These are phyloP conservation scores for Trissonchulus sp. DNA, from an alignment of 2,888 invertebrate genomes.

Conservation along the genomic window DNA sequence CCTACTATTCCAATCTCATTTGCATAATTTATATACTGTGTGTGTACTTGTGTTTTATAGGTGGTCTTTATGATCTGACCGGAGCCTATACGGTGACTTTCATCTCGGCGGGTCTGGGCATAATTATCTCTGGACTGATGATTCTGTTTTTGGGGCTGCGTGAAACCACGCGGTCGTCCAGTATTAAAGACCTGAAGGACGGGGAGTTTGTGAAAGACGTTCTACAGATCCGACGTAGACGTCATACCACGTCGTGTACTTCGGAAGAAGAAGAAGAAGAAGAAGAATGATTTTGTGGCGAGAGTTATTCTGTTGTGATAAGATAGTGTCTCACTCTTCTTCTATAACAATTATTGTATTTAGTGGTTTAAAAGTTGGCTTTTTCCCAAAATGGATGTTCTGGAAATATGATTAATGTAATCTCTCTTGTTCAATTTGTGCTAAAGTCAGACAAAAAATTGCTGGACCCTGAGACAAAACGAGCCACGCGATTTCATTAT, in stretches of 20 bases:
- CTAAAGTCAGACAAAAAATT: no score
- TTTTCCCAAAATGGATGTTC: no score
- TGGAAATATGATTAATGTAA: no score
- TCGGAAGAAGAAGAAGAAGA: background rate
- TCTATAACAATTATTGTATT: no score
- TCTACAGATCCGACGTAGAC: background rate
- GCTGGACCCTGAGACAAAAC: no score
- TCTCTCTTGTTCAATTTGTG: no score
- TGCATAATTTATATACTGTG: no score
- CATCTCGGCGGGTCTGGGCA: conserved; percentile 34
- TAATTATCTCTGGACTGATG: conserved; percentile 33
- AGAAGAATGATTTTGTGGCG: background rate
- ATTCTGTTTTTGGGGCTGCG: conserved; percentile 11
- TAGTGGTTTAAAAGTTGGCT: no score
- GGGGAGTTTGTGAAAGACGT: background rate
- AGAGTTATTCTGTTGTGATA: no score
- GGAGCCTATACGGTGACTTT: conserved; percentile 35
- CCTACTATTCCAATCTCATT: no score
- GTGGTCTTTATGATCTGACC: conserved; percentile 37
- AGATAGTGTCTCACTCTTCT: no score
- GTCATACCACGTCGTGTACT: background rate
- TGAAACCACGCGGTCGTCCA: background rate
- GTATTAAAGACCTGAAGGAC: background rate
- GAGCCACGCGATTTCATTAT: no score
- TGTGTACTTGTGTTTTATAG: conserved; percentile 34